Percentiles rank a stretch among this genome's conserved stretches.
Evolutionary conservation across 2,797 vertebrate genomes (phyloP).

Genomic region (Momotus momota): DNA sequence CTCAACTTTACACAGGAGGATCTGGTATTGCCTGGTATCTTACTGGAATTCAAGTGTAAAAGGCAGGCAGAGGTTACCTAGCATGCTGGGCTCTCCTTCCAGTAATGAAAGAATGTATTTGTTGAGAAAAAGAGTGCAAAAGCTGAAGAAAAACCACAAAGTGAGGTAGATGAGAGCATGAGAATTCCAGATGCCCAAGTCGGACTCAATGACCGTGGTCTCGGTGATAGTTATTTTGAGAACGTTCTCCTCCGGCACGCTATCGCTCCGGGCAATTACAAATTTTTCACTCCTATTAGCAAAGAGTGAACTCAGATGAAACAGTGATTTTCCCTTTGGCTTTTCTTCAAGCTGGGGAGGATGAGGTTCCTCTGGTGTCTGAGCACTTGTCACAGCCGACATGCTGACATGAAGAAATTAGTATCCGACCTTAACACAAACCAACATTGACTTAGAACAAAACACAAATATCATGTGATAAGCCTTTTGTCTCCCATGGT

Average conservation of each 20-base stretch:
- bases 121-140: conserved; percentile 97
- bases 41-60: neutral
- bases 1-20: neutral
- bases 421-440: neutral
- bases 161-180: conserved; percentile 87
- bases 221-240: conserved; percentile 94
- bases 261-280: conserved; percentile 84
- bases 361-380: neutral
- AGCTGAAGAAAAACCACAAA: conserved; percentile 98
- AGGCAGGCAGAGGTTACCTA: conserved; percentile 82
- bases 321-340: conserved; percentile 56
- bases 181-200: conserved; percentile 89
- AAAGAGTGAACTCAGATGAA: conserved; percentile 79
- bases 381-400: neutral
- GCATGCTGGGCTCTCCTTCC: conserved; percentile 94
- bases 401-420: conserved; percentile 35
- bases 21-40: neutral
- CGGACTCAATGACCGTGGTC: conserved; percentile 91
- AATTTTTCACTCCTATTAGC: conserved; percentile 82
- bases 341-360: conserved; percentile 55
- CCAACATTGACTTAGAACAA: neutral
- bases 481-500: neutral
- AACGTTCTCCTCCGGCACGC: conserved; percentile 85
- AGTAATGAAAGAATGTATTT: conserved; percentile 95
- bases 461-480: neutral